Evolutionary conservation across 2,888 invertebrate species (phyloP), one percentile per base, ranked within the genome.

Genomic region (Glyphotaelius pellucidus): DNA sequence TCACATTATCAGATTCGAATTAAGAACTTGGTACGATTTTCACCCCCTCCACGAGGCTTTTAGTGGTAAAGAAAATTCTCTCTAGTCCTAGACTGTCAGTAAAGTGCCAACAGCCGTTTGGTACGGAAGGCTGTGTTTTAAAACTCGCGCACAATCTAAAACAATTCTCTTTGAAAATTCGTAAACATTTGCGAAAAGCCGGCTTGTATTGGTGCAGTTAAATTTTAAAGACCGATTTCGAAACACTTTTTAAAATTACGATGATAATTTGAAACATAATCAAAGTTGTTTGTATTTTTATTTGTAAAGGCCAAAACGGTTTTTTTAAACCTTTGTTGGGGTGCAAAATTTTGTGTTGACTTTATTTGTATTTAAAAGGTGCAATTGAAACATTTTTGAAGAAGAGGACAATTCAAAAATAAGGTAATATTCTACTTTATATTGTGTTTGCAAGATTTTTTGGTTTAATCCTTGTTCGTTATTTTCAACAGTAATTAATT

Each of bases 61-160:
- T 35, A n/a, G 35, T n/a, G 9, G 83, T 83, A 83, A 86, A 86
- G 86, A 86, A 86, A 86, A 86, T 47, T 83, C 83, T 31, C 85
- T 85, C 30, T 42, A 25, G 42, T 47, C 86, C n/a, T 7, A 42
- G 38, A 12, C 30, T 25, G 42, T 25, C 86, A 86, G 86, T 86
- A 86, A 47, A 86, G 86, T 47, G 47, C 86, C 47, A 86, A 42
- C 86, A 14, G 30, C 42, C 42, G 42, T 35, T n/a, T 15, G 30
- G 38, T 86, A 15, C 86, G 30, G 42, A 15, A 86, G 86, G 86
- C 47, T 86, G 86, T 42, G 9, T 67, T 52, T 5, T 19, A 25
- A 9, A 25, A n/a, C 67, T 9, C 67, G 67, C n/a, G 67, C 25
- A 67, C 67, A 25, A 25, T n/a, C 25, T 25, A 9, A 67, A 67